Base-by-base conservation (phyloP, 35 echinoderm and acorn worm species). In the Lytechinus variegatus region DNA sequence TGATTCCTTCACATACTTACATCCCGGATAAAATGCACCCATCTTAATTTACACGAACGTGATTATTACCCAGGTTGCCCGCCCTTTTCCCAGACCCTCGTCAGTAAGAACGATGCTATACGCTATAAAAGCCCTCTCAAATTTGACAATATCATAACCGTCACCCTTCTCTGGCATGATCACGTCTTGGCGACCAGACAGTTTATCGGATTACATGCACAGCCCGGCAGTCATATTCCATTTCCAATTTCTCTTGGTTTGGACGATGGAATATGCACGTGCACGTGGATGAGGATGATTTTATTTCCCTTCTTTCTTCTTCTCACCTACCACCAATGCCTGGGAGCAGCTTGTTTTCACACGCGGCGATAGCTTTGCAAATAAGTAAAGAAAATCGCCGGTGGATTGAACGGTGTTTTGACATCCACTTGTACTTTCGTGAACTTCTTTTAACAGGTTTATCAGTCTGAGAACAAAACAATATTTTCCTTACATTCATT, bases 91-190 rank as follows among this genome's bases (percentile, higher is more conserved):
- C 13, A 71, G 3, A 13, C 56, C 56, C 13, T 58, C 19, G 61
- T 24, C 24, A 24, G 61, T 71, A 13, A 6, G 12, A 71, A 71
- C 14, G 61, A 13, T 71, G 61, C 61, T 24, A n/a, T n/a, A 71
- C 19, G 14, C 66, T 79, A 79, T 79, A 79, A n/a, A 44, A 79
- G 19, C 66, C n/a, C 66, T 79, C 66, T 7, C 66, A 79, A n/a
- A 79, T 79, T 79, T 79, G 66, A 79, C 66, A 79, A 79, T 79
- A 79, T 79, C 66, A 79, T 79, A 79, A 79, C 16, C 66, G n/a
- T 24, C 56, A 58, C 56, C 56, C 56, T 58, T 79, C 66, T 79
- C n/a, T 1, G 66, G 19, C 66, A 24, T 79, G 66, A 79, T 79
- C 66, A 79, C 66, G 66, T 21, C n/a, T 24, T 79, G 66, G 66